Percentiles rank a stretch among this genome's conserved stretches.
Conservation (phyloP, 2,797 vertebrate genomes). For the Spatula versicolor region DNA sequence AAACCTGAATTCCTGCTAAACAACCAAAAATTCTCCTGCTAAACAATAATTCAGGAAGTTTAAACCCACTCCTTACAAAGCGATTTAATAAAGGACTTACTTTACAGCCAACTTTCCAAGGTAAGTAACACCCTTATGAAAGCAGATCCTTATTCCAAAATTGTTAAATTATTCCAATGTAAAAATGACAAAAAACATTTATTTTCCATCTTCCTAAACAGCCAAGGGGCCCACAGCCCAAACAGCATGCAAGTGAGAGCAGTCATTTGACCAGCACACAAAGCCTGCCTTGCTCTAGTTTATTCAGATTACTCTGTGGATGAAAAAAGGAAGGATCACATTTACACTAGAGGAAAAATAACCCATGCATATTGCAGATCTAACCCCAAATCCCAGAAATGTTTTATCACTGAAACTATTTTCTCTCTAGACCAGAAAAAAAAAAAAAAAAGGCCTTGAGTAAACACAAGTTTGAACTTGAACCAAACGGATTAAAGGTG, state of each 20-base stretch:
- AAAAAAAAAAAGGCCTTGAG: neutral
- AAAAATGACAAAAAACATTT: conserved; percentile 37
- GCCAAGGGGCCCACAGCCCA: neutral
- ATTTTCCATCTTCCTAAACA: neutral
- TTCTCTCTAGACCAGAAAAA: neutral
- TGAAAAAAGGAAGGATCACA: neutral
- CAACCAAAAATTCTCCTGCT: conserved; percentile 39
- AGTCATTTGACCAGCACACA: neutral
- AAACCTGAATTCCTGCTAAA: conserved; percentile 42
- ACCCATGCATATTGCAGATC: neutral
- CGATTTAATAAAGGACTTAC: conserved; percentile 43
- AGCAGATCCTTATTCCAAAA: conserved; percentile 48
- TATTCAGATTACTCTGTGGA: neutral
- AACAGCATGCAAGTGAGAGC: neutral
- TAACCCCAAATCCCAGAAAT: neutral
- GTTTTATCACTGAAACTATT: neutral
- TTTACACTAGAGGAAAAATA: neutral
- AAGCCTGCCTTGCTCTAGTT: neutral
- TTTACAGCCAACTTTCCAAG: conserved; percentile 57
- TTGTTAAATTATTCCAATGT: neutral
- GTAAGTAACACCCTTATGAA: conserved; percentile 57
- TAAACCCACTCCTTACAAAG: conserved; percentile 51
- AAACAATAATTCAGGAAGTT: conserved; percentile 55
- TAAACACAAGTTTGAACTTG: neutral
- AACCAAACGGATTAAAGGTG: neutral